Evolutionary conservation across 2,113 vertebrate species (phyloP).

Genomic region (Trogon melanurus): DNA sequence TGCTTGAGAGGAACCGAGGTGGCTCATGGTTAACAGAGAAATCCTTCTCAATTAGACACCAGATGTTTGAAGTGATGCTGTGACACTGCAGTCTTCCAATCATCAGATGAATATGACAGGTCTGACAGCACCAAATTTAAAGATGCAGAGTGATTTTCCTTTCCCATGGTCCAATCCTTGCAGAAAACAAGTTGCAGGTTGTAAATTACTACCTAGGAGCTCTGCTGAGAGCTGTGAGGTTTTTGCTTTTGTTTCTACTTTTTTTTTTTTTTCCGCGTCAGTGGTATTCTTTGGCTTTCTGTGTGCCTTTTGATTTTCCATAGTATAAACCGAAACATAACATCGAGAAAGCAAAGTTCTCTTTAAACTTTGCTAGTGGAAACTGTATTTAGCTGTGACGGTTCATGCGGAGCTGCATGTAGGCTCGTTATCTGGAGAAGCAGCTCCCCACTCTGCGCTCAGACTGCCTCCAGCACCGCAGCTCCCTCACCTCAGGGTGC

Average conservation of each 20-base stretch:
- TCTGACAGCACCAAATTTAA: constrained; percentile 8
- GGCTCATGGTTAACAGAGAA: background rate
- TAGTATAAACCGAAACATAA: background rate
- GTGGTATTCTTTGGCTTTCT: background rate
- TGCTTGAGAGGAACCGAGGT: background rate
- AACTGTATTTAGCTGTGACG: background rate
- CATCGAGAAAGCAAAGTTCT: background rate
- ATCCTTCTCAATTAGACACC: constrained; percentile 31
- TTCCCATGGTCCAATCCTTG: background rate
- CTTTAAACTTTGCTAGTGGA: background rate
- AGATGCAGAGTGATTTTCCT: background rate
- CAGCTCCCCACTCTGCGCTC: background rate
- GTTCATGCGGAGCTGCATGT: background rate
- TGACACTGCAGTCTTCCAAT: constrained; percentile 2
- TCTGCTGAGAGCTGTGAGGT: background rate
- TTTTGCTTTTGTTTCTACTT: too few species aligned
- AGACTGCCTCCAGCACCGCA: background rate
- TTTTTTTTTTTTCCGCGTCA: background rate
- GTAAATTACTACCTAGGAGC: background rate
- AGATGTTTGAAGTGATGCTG: constrained; percentile 2
- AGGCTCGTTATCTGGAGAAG: background rate
- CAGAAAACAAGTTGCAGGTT: background rate
- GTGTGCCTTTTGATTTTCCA: background rate
- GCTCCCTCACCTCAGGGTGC: background rate
- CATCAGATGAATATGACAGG: constrained; percentile 1